Evolutionary conservation across 2,888 invertebrate genomes (phyloP), one percentile per base, ranked within the genome.

Genomic region (Biston stratarius): DNA sequence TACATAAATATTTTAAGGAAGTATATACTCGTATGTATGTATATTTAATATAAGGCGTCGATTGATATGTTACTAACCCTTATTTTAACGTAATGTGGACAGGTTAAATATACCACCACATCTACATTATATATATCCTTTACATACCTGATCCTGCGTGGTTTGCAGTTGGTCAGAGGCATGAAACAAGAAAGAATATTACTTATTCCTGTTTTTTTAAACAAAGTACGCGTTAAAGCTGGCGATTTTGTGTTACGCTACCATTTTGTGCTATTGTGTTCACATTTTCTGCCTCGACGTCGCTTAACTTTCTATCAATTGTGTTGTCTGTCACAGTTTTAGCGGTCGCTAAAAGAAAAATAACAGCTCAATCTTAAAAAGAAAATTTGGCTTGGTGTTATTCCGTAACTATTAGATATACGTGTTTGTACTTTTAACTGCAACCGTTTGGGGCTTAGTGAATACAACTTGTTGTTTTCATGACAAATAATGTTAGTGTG

Each of bases 131-230:
- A 62, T 52, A 60, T 48, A 42, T 51, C 33, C 48, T 77, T 72
- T 82, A 91, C 92, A 86, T 91, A 92, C 92, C 92, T 92, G 92
- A 79, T 92, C 92, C 92, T 92, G 79, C 74, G 67, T 59, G 65
- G 61, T 70, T 42, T 42, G 38, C 61, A 67, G 71, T 62, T 42
- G 15, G 51, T 53, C 42, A 77, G 79, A 69, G 70, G 86, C 91
- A 85, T 91, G 91, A 80, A 92, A 92, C 84, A 90, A 89, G 85
- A 79, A 64, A 64, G 36, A 58, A 49, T 42, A 68, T 65, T 52
- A 55, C 64, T 67, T 61, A 67, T 63, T 64, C 14, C 64, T 68
- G 52, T 58, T 57, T 73, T 65, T 62, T 47, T 67, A 63, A 69
- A 64, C 66, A 67, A 77, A 71, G 66, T 52, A n/a, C 34, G 67